Conservation (phyloP, 2,113 vertebrate species). For the Azemiops feae region DNA sequence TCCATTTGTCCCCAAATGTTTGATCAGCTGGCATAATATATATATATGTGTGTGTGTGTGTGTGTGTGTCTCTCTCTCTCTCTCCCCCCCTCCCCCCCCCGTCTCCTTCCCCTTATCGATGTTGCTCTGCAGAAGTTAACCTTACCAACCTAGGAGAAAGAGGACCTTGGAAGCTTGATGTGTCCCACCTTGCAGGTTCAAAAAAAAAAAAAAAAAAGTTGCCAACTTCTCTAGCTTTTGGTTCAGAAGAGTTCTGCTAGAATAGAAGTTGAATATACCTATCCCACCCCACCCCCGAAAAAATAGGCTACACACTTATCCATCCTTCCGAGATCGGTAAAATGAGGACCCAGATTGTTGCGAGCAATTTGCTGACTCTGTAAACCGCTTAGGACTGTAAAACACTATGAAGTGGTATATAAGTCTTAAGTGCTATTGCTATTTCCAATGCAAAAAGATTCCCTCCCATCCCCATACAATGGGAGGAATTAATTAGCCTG, state of each 20-base stretch:
- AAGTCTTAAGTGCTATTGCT: neutral
- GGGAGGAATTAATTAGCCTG: neutral
- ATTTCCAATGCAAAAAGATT: neutral
- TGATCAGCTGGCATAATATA: neutral
- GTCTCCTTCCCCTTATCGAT: neutral
- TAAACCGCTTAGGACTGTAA: neutral
- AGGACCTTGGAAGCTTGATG: neutral
- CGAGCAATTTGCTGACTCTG: neutral
- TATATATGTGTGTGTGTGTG: too few species aligned
- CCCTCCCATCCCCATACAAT: neutral
- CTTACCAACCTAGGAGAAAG: neutral
- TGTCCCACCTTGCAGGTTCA: neutral
- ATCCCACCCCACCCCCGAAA: too few species aligned
- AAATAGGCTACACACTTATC: neutral
- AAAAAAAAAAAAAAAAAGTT: neutral
- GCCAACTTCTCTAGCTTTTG: neutral
- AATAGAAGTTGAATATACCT: neutral
- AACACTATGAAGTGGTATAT: neutral
- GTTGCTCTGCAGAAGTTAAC: neutral
- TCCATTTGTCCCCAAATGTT: neutral
- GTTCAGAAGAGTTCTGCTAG: neutral
- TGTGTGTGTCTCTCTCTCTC: neutral
- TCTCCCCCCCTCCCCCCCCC: rapidly evolving
- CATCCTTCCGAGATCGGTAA: neutral
- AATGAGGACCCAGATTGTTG: neutral